phyloP scores from a whole-genome alignment of 2,888 invertebrate species.

The Drosophila niveifrons region DNA sequence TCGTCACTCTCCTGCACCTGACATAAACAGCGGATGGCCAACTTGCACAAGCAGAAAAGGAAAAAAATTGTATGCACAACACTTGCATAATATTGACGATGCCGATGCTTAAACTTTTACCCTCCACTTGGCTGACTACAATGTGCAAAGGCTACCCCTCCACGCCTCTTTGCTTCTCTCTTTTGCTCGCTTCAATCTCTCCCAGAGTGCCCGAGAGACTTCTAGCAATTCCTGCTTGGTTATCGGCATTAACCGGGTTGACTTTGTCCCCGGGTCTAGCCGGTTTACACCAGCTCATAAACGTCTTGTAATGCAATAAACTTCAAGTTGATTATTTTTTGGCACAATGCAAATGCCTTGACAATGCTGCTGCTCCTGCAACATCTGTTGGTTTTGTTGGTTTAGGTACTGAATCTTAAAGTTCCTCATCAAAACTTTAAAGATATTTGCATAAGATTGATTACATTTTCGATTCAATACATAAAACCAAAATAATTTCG shows the following conservation, averaged over 20 bases:
- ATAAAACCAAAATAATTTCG: too few species aligned
- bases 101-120: slow-evolving; percentile 40
- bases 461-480: too few species aligned
- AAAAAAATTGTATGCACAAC: slow-evolving; percentile 48
- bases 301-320: slow-evolving; percentile 49
- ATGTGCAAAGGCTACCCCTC: slow-evolving; percentile 20
- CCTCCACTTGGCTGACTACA: slow-evolving; percentile 24
- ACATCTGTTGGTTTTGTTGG: not conserved
- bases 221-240: slow-evolving; percentile 9
- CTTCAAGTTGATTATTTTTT: slow-evolving; percentile 51
- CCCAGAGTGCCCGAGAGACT: not conserved
- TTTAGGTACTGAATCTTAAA: not conserved
- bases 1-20: not conserved
- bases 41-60: slow-evolving; percentile 19
- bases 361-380: not conserved
- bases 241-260: slow-evolving; percentile 43
- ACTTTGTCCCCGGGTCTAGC: slow-evolving; percentile 35
- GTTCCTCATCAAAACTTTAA: not conserved
- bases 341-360: slow-evolving; percentile 32
- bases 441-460: too few species aligned
- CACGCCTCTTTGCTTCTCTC: not conserved
- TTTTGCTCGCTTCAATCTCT: not conserved
- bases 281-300: slow-evolving; percentile 51
- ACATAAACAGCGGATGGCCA: slow-evolving; percentile 9
- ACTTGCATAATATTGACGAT: slow-evolving; percentile 58